phyloP scores from a whole-genome alignment of 2,888 invertebrate species.

The Drosophila anomalata region DNA sequence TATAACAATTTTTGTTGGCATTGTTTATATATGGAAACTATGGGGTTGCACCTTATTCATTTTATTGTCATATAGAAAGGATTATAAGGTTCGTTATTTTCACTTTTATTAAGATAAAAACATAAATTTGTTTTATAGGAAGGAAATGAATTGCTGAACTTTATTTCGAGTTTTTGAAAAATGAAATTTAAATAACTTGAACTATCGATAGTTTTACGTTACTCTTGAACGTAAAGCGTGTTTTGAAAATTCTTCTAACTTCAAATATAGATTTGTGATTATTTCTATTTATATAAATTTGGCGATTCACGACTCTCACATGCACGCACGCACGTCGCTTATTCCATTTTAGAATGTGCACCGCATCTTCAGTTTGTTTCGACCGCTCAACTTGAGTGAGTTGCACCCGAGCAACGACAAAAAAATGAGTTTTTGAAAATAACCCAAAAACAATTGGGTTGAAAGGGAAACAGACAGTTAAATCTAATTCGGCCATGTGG shows the following conservation, averaged over 20 bases:
- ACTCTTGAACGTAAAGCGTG: conserved; percentile 12
- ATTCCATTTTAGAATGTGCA: conserved; percentile 71
- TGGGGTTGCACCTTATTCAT: no score
- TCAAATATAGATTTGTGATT: conserved; percentile 66
- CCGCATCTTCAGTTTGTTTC: conserved; percentile 65
- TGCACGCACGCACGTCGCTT: conserved; percentile 55
- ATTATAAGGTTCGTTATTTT: no score
- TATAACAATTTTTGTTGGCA: no score
- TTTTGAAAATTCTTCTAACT: conserved; percentile 50
- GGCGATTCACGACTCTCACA: conserved; percentile 57
- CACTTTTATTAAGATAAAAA: no score
- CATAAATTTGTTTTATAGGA: no score
- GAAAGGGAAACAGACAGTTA: conserved; percentile 46
- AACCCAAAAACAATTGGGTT: conserved; percentile 40
- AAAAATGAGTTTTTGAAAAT: conserved; percentile 45
- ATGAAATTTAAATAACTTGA: neutral
- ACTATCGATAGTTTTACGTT: conserved; percentile 32
- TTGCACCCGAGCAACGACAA: conserved; percentile 57
- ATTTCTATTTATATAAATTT: conserved; percentile 70
- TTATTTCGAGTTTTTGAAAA: no score
- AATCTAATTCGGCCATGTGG: conserved; percentile 75
- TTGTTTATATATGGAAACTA: no score
- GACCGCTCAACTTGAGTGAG: conserved; percentile 77
- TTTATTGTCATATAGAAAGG: no score
- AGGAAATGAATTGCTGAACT: no score